Percentiles rank a stretch among this genome's conserved stretches.
Conservation (phyloP, 1,140 invertebrate species). For the Drosophila nigrodunni region DNA sequence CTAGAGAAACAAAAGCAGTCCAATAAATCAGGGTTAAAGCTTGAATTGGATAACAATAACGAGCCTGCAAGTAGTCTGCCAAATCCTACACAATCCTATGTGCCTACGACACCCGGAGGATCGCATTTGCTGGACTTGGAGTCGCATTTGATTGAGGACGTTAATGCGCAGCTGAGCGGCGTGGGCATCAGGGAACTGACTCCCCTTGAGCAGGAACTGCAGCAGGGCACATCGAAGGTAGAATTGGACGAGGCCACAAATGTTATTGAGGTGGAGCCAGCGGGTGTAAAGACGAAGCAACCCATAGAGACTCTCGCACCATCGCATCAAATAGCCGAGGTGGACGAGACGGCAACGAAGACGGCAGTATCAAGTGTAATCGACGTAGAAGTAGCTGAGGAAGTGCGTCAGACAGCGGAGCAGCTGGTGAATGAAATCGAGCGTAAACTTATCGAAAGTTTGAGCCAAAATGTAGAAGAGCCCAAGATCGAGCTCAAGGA, state of each 20-base stretch:
- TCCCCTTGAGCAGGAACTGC: conserved; percentile 74
- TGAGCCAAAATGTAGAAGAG: conserved; percentile 71
- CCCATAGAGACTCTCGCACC: conserved; percentile 60
- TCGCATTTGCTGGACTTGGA: conserved; percentile 78
- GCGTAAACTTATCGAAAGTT: conserved; percentile 67
- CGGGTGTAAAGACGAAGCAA: conserved; percentile 66
- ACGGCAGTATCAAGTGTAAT: conserved; percentile 52
- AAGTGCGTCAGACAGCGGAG: conserved; percentile 71
- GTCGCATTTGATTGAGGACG: conserved; percentile 81
- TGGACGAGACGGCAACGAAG: conserved; percentile 67
- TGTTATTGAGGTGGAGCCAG: conserved; percentile 80
- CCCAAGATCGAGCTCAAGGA: conserved; percentile 45
- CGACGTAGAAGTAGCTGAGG: conserved; percentile 35
- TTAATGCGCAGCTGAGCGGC: conserved; percentile 57
- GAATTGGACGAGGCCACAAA: conserved; percentile 57
- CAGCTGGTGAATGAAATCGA: conserved; percentile 75
- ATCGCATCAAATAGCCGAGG: conserved; percentile 67
- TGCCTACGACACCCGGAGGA: conserved; percentile 62
- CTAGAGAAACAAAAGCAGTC: conserved; percentile 40
- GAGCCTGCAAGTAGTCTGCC: conserved; percentile 12
- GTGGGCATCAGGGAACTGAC: conserved; percentile 78
- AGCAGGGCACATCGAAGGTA: conserved; percentile 70
- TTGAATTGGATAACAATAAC: conserved; percentile 57
- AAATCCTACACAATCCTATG: conserved; percentile 19
- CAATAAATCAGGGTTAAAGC: conserved; percentile 49